phyloP scores from a whole-genome alignment of 1,140 invertebrate genomes.

The Sinella curviseta region DNA sequence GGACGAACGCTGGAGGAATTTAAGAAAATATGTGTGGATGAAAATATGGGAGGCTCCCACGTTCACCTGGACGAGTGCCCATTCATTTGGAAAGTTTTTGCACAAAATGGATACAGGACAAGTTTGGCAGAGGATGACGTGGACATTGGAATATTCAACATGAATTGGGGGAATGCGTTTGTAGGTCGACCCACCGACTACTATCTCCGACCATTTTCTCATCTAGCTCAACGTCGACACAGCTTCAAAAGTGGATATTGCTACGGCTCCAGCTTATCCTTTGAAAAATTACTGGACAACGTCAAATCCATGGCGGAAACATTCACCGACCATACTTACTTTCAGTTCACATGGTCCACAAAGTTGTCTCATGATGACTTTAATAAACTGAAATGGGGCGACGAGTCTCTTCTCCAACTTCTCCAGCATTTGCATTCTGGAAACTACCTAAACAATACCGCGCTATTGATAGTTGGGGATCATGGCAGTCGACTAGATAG shows the following conservation, averaged over 20 bases:
- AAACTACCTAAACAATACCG: slow-evolving; percentile 57
- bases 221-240: slow-evolving; percentile 52
- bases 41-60: slow-evolving; percentile 41
- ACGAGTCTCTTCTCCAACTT: slow-evolving; percentile 56
- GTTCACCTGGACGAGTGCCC: slow-evolving; percentile 68
- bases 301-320: slow-evolving; percentile 45
- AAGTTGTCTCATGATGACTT: slow-evolving; percentile 75
- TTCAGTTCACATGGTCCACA: slow-evolving; percentile 78
- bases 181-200: slow-evolving; percentile 75
- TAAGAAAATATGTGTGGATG: slow-evolving; percentile 55
- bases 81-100: slow-evolving; percentile 77
- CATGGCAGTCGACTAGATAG: slow-evolving; percentile 71
- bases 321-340: slow-evolving; percentile 53
- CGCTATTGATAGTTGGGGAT: slow-evolving; percentile 82
- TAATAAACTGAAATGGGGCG: slow-evolving; percentile 70
- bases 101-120: slow-evolving; percentile 71
- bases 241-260: slow-evolving; percentile 56
- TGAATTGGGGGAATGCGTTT: slow-evolving; percentile 72
- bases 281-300: slow-evolving; percentile 55
- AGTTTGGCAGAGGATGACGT: slow-evolving; percentile 76
- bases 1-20: slow-evolving; percentile 66
- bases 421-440: slow-evolving; percentile 51
- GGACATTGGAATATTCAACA: slow-evolving; percentile 77
- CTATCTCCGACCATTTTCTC: slow-evolving; percentile 72
- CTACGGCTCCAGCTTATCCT: slow-evolving; percentile 61